Base-by-base conservation (phyloP, 2,113 vertebrate genomes). In the Furnarius figulus region DNA sequence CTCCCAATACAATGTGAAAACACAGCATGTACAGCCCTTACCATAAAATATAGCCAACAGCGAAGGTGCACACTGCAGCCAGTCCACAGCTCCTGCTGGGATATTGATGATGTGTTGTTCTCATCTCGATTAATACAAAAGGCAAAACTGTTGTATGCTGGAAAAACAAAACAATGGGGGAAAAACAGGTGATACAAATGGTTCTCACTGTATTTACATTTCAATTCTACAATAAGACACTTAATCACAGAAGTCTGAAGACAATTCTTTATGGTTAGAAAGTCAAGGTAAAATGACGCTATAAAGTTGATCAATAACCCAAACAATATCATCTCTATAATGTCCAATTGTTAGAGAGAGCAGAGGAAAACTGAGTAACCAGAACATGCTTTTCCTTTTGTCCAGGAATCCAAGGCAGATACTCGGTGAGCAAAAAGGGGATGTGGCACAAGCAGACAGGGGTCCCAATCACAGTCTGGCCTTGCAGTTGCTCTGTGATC, bases 61-160 rank as follows among this genome's bases (percentile, higher is more conserved):
- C 98, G 76, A 99, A 99, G 98, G 96, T 97, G 96, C 98, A 99
- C 62, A 99, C 98, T 33, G 99, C 99, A 25, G 97, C 95, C 93
- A 99, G 98, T 52, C 99, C 99, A 39, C 98, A 98, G 83, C 87
- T 95, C 98, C 99, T 99, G 97, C 99, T 99, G 97, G 99, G 99
- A 96, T 99, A 99, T 56, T 98, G 98, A 95, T 99, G 99, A 97
- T 98, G 98, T 89, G 99, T 99, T 94, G 99, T 99, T 98, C 99
- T 98, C 99, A 99, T 99, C 98, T 99, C 99, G 73, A 99, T 99
- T 97, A 99, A 98, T 98, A 99, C 98, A 98, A 99, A 99, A 75
- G 99, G 99, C 67, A 99, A 98, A 68, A 99, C 99, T 11, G 99
- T 99, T 50, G 99, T 99, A 97, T 99, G 99, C 99, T 99, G 98